phyloP scores from a whole-genome alignment of 1,140 invertebrate species.

The Streblospio benedicti region DNA sequence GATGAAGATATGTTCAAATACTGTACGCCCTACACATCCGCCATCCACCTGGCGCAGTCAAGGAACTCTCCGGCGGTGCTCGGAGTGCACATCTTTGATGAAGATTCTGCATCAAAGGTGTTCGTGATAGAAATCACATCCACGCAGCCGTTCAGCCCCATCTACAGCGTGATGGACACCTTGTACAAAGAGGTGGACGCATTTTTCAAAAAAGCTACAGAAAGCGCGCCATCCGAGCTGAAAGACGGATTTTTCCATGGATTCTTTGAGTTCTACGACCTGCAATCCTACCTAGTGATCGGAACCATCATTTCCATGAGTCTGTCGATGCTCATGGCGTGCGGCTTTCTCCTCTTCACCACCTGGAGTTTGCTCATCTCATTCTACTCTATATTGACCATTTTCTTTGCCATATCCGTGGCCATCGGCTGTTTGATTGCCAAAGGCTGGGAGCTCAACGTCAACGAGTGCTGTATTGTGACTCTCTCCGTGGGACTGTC shows the following conservation, averaged over 20 bases:
- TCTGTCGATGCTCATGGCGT: conserved; percentile 69
- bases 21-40: too few relatives aligned
- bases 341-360: conserved; percentile 70
- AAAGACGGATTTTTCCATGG: conserved; percentile 83
- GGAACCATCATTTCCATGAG: conserved; percentile 72
- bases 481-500: conserved; percentile 89
- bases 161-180: conserved; percentile 67
- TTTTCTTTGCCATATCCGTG: conserved; percentile 73
- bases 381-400: conserved; percentile 73
- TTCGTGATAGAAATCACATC: conserved; percentile 85
- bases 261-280: conserved; percentile 78
- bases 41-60: too few relatives aligned
- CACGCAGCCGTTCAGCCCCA: conserved; percentile 67
- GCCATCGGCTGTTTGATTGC: conserved; percentile 76
- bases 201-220: conserved; percentile 63
- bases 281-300: conserved; percentile 72
- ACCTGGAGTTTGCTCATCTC: conserved; percentile 77
- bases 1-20: too few relatives aligned
- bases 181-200: conserved; percentile 58
- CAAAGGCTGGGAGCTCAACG: conserved; percentile 86
- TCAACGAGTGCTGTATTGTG: conserved; percentile 88
- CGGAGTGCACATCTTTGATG: too few relatives aligned
- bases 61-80: too few relatives aligned
- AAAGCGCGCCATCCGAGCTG: conserved; percentile 67
- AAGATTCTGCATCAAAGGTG: too few relatives aligned